A percentile compares a stretch with the other conserved stretches of the same genome.
phyloP scores from a whole-genome alignment of 2,113 vertebrate genomes.

The Murina feae region DNA sequence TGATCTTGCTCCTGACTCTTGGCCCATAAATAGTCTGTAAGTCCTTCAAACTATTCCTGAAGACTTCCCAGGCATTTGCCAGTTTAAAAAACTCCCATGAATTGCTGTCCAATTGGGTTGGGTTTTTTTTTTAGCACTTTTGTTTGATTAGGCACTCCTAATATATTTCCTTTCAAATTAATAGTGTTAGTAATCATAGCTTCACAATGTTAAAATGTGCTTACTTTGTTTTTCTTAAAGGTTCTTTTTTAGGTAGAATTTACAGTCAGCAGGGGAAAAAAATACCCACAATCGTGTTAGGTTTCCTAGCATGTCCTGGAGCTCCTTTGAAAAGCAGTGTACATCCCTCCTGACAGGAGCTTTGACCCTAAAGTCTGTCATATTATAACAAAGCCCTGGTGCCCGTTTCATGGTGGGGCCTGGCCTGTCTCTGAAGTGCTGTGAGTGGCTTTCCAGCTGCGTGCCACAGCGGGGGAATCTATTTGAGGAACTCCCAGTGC shows the following conservation, averaged over 20 bases:
- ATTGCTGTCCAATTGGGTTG: background rate
- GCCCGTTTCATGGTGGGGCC: conserved; percentile 39
- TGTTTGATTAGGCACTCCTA: background rate
- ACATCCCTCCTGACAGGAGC: background rate
- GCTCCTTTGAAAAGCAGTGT: conserved; percentile 39
- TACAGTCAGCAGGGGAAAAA: background rate
- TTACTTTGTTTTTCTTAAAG: conserved; percentile 2
- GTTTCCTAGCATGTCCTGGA: background rate
- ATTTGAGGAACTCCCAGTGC: conserved; percentile 59
- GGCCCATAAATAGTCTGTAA: background rate
- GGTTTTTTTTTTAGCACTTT: background rate
- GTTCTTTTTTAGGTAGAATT: background rate
- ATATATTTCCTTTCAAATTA: background rate
- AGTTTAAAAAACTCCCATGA: background rate
- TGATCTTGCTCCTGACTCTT: background rate
- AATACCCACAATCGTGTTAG: background rate
- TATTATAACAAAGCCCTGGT: conserved; percentile 1
- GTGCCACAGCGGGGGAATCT: conserved; percentile 35
- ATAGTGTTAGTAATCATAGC: background rate
- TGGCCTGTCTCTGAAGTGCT: background rate
- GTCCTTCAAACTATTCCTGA: background rate
- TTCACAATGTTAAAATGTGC: background rate
- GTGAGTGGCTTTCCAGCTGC: background rate
- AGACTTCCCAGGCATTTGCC: background rate
- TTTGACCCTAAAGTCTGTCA: conserved; percentile 48